Evolutionary conservation across 2,797 vertebrate species (phyloP).

Genomic region (Brotula barbata): DNA sequence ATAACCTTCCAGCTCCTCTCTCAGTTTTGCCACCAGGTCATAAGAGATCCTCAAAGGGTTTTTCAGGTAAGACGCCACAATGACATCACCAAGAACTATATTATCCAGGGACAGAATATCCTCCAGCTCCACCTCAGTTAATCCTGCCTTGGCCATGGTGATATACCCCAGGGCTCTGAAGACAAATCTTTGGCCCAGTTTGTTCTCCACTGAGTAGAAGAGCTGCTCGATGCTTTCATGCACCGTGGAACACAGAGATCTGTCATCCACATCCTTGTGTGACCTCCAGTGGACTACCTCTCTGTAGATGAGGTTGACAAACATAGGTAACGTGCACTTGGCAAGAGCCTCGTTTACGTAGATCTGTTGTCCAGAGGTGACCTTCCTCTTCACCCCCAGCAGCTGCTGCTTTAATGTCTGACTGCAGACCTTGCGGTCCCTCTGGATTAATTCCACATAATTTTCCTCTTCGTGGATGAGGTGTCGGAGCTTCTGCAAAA

Average conservation of each 20-base stretch:
- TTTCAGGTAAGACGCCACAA: constrained; percentile 83
- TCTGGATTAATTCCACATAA: constrained; percentile 90
- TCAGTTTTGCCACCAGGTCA: constrained; percentile 90
- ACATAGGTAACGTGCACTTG: constrained; percentile 98
- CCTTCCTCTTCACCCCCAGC: constrained; percentile 92
- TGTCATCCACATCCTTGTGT: constrained; percentile 97
- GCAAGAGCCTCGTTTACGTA: constrained; percentile 97
- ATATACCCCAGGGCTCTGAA: constrained; percentile 95
- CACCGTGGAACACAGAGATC: constrained; percentile 93
- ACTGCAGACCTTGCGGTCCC: constrained; percentile 95
- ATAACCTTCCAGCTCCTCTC: constrained; percentile 93
- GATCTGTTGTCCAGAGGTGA: constrained; percentile 99
- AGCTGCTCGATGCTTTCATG: constrained; percentile 98
- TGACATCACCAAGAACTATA: constrained; percentile 90
- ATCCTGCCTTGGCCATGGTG: constrained; percentile 93
- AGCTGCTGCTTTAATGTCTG: constrained; percentile 98
- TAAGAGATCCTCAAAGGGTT: constrained; percentile 94
- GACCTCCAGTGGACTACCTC: constrained; percentile 96
- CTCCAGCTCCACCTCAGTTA: constrained; percentile 96
- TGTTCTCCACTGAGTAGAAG: constrained; percentile 94
- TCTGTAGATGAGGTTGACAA: constrained; percentile 96
- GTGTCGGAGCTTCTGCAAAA: constrained; percentile 94
- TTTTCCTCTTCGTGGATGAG: constrained; percentile 91
- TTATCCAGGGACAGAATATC: constrained; percentile 97
- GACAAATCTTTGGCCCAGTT: constrained; percentile 88